These are phyloP conservation scores for Montipora foliosa DNA, from an alignment of 64 coral and sea anemone species.

Conservation along the genomic window DNA sequence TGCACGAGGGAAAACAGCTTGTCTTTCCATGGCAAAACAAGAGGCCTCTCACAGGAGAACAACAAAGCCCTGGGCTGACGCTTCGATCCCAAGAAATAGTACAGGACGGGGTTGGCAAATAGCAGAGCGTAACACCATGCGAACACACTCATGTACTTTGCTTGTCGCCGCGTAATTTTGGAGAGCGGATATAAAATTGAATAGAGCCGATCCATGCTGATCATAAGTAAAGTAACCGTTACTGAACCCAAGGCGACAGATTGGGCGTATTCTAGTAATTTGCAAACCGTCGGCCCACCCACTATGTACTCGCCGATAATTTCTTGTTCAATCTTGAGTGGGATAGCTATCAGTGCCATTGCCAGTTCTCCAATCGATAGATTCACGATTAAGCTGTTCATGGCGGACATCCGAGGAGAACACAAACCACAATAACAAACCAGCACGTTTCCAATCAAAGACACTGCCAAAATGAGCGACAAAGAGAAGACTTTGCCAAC, in stretches of 20 bases:
- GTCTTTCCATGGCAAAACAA: slow-evolving; percentile 69
- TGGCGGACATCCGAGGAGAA: slow-evolving; percentile 85
- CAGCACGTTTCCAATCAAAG: slow-evolving; percentile 80
- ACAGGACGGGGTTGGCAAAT: slow-evolving; percentile 88
- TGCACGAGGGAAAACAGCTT: slow-evolving; percentile 87
- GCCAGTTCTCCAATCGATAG: slow-evolving; percentile 83
- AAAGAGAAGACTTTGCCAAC: slow-evolving; percentile 83
- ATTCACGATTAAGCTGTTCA: slow-evolving; percentile 99
- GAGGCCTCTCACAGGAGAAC: slow-evolving; percentile 56
- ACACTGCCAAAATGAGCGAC: slow-evolving; percentile 77
- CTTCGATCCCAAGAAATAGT: slow-evolving; percentile 82
- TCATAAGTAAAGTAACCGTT: slow-evolving; percentile 86
- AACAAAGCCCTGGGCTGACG: slow-evolving; percentile 74
- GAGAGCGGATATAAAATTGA: slow-evolving; percentile 92
- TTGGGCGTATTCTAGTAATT: slow-evolving; percentile 91
- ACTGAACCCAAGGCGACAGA: slow-evolving; percentile 85
- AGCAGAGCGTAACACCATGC: slow-evolving; percentile 95
- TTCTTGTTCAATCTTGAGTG: slow-evolving; percentile 84
- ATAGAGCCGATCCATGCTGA: slow-evolving; percentile 90
- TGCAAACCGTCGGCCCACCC: slow-evolving; percentile 76
- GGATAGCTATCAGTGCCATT: slow-evolving; percentile 74
- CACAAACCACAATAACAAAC: slow-evolving; percentile 94
- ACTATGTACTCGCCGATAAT: slow-evolving; percentile 65
- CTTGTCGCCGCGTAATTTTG: slow-evolving; percentile 96
- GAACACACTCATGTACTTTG: slow-evolving; percentile 92